Percentiles rank a stretch among this genome's conserved stretches.
These are phyloP conservation scores for Aplochiton taeniatus DNA, from an alignment of 2,797 vertebrate genomes.

Conservation along the genomic window DNA sequence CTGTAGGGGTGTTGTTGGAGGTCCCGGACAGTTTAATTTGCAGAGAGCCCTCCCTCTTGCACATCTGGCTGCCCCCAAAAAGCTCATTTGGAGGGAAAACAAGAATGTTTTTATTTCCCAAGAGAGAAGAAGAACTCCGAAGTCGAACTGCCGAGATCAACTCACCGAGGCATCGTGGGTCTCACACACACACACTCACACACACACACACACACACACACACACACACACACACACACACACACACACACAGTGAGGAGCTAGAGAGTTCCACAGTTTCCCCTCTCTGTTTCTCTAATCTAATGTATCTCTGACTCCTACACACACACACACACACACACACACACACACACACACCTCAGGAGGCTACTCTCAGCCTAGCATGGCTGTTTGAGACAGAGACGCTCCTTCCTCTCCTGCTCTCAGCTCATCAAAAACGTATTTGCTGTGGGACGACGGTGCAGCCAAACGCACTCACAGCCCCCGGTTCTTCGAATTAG, in stretches of 20 bases:
- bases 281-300: constrained; percentile 4
- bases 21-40: constrained; percentile 34
- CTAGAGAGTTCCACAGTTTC: constrained; percentile 2
- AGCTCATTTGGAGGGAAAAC: constrained; percentile 76
- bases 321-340: neutral
- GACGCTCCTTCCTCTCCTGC: neutral
- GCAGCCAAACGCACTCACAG: constrained; percentile 29
- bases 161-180: constrained; percentile 60
- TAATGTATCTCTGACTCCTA: neutral
- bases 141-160: constrained; percentile 67
- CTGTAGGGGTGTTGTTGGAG: constrained; percentile 57
- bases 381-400: neutral
- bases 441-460: constrained; percentile 22
- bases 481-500: constrained; percentile 9
- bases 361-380: no score
- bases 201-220: neutral
- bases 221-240: no score
- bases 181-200: constrained; percentile 12
- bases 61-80: constrained; percentile 75
- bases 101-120: constrained; percentile 80
- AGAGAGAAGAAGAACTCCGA: constrained; percentile 69
- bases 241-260: neutral
- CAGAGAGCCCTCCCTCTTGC: constrained; percentile 52
- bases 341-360: neutral
- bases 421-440: constrained; percentile 24